Base-by-base conservation (phyloP, 2,797 vertebrate genomes). In the Etheostoma nigrum region DNA sequence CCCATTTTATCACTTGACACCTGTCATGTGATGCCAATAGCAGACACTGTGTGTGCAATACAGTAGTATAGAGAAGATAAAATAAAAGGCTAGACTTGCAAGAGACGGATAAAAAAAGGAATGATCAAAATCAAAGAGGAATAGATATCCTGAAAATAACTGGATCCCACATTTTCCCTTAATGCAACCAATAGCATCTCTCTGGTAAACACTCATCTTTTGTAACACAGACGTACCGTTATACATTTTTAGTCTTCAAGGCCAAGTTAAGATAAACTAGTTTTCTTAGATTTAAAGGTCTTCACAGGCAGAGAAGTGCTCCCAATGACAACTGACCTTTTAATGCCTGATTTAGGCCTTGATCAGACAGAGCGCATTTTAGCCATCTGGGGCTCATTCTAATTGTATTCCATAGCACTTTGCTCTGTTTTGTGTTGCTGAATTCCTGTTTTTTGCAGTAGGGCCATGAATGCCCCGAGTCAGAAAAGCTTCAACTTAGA, bases 281-380 rank as follows among this genome's bases (percentile, higher is more conserved):
- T 21, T 79, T 67, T 69, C 33, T 9, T 36, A 36, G 33, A 36
- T 74, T 74, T 58, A 73, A 49, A 67, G 13, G 44, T 55, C 47
- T 21, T 45, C 8, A 36, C 12, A 67, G 59, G 21, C 18, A 47
- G 23, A 53, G 16, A 36, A 21, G 21, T 33, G 1, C 44, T 59
- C 36, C 61, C 16, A 7, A 3, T 67, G 78, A 81, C 65, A 75
- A 67, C 71, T 69, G 49, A 65, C 19, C 63, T 74, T 61, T 61
- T 64, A 36, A 10, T 36, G 9, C 33, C 33, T 36, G 9, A 36
- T 36, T 36, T 36, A 36, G 33, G 33, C 9, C 33, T 10, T 36
- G 33, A 36, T 36, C 33, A 36, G 33, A 36, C 33, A 36, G 33
- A 36, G 33, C 9, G 33, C 8, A 9, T 36, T 36, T 10, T 36